Evolutionary conservation across 2,113 vertebrate genomes (phyloP).

Genomic region (Rafetus swinhoei): DNA sequence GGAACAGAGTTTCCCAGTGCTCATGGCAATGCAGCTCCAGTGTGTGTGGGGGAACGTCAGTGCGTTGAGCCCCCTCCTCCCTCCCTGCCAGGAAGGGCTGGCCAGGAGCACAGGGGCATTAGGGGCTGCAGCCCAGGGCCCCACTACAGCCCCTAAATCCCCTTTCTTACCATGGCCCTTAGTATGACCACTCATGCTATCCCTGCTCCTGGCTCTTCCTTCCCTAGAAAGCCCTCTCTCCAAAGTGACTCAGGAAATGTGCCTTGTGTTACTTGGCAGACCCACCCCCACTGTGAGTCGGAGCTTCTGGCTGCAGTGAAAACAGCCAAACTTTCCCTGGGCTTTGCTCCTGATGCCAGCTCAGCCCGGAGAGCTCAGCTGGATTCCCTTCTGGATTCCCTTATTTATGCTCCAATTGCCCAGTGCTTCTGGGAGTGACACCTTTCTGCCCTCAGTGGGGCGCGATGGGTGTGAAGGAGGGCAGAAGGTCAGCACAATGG

Average conservation of each 20-base stretch:
- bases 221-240: background rate
- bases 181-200: background rate
- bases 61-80: too few relatives aligned
- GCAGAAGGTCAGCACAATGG: too few relatives aligned
- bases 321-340: too few relatives aligned
- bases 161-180: too few relatives aligned
- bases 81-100: background rate
- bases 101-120: too few relatives aligned
- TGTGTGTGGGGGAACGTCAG: too few relatives aligned
- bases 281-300: background rate
- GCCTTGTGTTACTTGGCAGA: background rate
- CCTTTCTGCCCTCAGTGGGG: background rate
- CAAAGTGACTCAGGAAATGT: background rate
- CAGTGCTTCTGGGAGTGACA: background rate
- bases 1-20: too few relatives aligned
- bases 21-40: too few relatives aligned
- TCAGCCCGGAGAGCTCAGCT: background rate
- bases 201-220: background rate
- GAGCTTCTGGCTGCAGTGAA: background rate
- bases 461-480: too few relatives aligned
- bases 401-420: background rate
- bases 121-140: too few relatives aligned
- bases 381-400: background rate
- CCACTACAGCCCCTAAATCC: too few relatives aligned
- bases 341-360: background rate